These are phyloP conservation scores for Cygnus atratus DNA, from an alignment of 2,113 vertebrate genomes.

Conservation along the genomic window DNA sequence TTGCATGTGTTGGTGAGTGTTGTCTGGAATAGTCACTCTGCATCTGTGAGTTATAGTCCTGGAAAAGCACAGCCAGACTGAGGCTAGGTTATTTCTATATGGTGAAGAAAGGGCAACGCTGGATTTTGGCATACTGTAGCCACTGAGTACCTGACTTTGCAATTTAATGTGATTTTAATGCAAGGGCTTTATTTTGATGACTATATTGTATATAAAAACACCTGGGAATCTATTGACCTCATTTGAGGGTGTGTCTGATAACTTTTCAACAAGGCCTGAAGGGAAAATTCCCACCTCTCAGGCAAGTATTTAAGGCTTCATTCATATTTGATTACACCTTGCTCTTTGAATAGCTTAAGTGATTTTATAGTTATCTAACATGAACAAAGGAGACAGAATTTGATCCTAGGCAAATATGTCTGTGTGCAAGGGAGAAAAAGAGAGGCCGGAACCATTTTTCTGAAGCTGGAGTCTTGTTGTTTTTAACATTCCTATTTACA, in stretches of 20 bases:
- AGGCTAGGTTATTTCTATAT: not conserved
- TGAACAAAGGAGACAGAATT: not conserved
- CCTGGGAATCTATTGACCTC: not conserved
- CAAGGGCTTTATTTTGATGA: not conserved
- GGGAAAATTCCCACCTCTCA: not conserved
- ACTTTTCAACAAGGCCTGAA: slow-evolving; percentile 31
- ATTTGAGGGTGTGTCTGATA: not conserved
- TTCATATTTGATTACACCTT: not conserved
- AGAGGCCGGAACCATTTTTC: not conserved
- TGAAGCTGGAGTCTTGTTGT: slow-evolving; percentile 21
- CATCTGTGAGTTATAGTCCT: not conserved
- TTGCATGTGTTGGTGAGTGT: slow-evolving; percentile 30
- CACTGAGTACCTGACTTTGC: not conserved
- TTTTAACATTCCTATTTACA: slow-evolving; percentile 24
- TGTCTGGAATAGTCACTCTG: slow-evolving; percentile 34
- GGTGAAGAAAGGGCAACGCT: not conserved
- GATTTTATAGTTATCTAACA: not conserved
- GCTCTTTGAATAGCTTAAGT: not conserved
- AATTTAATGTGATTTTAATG: not conserved
- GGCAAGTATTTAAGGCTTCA: slow-evolving; percentile 6
- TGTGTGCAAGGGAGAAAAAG: not conserved
- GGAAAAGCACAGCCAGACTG: not conserved
- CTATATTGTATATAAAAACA: not conserved
- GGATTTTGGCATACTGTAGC: not conserved
- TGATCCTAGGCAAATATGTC: not conserved